A percentile compares a stretch with the other conserved stretches of the same genome.
Conservation (phyloP, 1,140 invertebrate genomes). For the Oryctes rhinoceros region DNA sequence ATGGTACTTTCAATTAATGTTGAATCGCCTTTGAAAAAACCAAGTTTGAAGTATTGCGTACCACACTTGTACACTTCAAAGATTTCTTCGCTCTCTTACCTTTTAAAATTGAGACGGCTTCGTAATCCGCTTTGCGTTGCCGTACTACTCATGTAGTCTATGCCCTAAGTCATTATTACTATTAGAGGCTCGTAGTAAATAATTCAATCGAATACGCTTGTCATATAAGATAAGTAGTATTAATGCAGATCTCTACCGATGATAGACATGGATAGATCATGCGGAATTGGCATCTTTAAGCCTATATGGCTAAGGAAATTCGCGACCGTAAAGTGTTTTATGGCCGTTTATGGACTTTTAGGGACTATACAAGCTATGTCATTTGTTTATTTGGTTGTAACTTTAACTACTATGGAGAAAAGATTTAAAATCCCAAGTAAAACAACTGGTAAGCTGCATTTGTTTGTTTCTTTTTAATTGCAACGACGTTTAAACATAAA, state of each 20-base stretch:
- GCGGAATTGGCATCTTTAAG: constrained; percentile 69
- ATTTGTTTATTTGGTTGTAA: constrained; percentile 74
- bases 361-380: constrained; percentile 77
- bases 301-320: constrained; percentile 71
- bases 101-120: too few relatives aligned
- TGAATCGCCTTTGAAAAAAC: too few relatives aligned
- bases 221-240: not conserved
- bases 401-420: constrained; percentile 75
- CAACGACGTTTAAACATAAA: constrained; percentile 7
- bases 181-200: not conserved
- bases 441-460: constrained; percentile 61
- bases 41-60: too few relatives aligned
- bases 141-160: not conserved
- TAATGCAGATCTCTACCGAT: not conserved
- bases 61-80: too few relatives aligned
- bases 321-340: constrained; percentile 69
- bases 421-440: constrained; percentile 76
- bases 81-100: too few relatives aligned
- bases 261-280: constrained; percentile 57
- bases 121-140: too few relatives aligned
- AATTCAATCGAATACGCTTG: constrained; percentile 5
- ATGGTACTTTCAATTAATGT: too few relatives aligned
- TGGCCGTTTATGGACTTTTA: constrained; percentile 71
- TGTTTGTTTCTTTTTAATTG: constrained; percentile 53
- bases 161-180: not conserved